A percentile compares a stretch with the other conserved stretches of the same genome.
phyloP scores from a whole-genome alignment of 1,140 invertebrate species.

The Drosophila auraria region DNA sequence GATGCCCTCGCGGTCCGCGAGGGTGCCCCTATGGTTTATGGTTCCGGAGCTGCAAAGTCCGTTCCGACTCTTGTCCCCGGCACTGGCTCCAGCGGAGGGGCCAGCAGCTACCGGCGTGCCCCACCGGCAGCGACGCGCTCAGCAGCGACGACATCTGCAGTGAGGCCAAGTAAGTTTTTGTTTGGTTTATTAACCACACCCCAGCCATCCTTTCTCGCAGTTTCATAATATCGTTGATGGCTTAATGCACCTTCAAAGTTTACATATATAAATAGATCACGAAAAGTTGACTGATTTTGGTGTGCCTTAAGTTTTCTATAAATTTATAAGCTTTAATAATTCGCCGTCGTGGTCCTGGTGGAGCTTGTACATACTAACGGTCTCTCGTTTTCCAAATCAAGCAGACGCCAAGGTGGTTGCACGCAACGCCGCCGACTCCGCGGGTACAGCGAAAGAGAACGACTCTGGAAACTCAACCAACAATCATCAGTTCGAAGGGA shows the following conservation, averaged over 20 bases:
- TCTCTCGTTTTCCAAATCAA: slow-evolving; percentile 36
- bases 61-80: no score
- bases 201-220: slow-evolving; percentile 7
- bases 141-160: slow-evolving; percentile 85
- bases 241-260: slow-evolving; percentile 58
- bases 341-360: neutral
- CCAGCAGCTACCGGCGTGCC: slow-evolving; percentile 56
- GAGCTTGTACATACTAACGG: slow-evolving; percentile 23
- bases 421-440: slow-evolving; percentile 68
- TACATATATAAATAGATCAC: slow-evolving; percentile 20
- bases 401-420: slow-evolving; percentile 86
- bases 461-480: slow-evolving; percentile 62
- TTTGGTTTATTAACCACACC: slow-evolving; percentile 57
- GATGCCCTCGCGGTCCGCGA: no score
- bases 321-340: slow-evolving; percentile 3
- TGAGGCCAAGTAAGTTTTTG: slow-evolving; percentile 87
- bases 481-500: slow-evolving; percentile 83
- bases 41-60: slow-evolving; percentile 85
- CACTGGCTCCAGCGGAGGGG: slow-evolving; percentile 84
- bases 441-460: slow-evolving; percentile 71
- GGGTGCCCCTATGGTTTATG: slow-evolving; percentile 71
- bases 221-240: slow-evolving; percentile 13
- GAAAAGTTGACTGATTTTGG: slow-evolving; percentile 15
- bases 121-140: slow-evolving; percentile 85
- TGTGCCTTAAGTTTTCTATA: slow-evolving; percentile 80